Percentiles rank a stretch among this genome's conserved stretches.
phyloP scores from a whole-genome alignment of 2,797 vertebrate species.

The Cottoperca gobio region DNA sequence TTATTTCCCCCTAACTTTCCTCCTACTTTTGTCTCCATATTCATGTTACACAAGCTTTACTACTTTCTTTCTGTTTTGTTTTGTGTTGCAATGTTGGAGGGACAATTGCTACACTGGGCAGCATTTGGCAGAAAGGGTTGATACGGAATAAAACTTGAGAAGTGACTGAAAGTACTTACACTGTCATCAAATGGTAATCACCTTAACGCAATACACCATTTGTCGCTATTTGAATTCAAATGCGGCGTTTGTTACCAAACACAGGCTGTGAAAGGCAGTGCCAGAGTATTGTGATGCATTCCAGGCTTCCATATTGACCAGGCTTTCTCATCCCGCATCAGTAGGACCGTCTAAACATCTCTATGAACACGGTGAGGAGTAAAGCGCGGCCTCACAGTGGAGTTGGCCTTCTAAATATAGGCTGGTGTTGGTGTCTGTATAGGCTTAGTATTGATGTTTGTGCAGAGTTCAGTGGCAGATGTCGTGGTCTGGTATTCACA shows the following conservation, averaged over 20 bases:
- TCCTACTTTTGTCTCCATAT: conserved; percentile 17
- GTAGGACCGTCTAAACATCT: conserved; percentile 46
- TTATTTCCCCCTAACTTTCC: neutral
- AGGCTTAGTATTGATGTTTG: conserved; percentile 77
- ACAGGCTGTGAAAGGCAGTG: conserved; percentile 71
- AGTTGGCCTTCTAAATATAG: conserved; percentile 70
- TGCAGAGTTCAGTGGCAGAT: conserved; percentile 79
- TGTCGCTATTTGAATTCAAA: conserved; percentile 80
- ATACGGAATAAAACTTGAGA: conserved; percentile 49
- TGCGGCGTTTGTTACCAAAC: conserved; percentile 77
- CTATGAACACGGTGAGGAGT: conserved; percentile 45
- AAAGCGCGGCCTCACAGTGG: conserved; percentile 21
- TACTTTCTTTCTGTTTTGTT: conserved; percentile 5
- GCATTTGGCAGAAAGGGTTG: conserved; percentile 31
- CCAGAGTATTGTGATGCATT: conserved; percentile 81
- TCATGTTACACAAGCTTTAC: conserved; percentile 13
- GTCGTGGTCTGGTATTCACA: conserved; percentile 61
- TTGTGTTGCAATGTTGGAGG: conserved; percentile 15
- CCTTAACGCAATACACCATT: conserved; percentile 63
- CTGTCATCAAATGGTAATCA: conserved; percentile 74
- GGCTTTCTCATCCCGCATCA: conserved; percentile 63
- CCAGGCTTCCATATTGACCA: conserved; percentile 55
- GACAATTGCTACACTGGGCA: conserved; percentile 11
- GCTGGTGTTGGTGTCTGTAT: conserved; percentile 57
- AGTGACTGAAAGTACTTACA: conserved; percentile 57